These are phyloP conservation scores for Steinernema scapterisci DNA, from an alignment of 2,888 invertebrate species.

Conservation along the genomic window DNA sequence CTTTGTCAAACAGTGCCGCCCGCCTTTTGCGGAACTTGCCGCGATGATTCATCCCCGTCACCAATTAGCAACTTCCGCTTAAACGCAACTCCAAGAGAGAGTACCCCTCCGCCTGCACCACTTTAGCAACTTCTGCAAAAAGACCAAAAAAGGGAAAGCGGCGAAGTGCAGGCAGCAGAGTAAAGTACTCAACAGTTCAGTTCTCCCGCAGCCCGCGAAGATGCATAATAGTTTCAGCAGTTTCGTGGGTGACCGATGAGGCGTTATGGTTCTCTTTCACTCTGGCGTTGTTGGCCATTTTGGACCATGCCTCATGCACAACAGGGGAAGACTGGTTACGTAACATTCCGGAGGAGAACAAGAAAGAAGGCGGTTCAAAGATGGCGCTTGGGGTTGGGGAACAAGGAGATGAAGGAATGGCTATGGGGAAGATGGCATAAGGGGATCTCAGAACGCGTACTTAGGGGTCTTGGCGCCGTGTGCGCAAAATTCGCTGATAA, in stretches of 20 bases:
- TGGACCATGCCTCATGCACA: constrained; percentile 12
- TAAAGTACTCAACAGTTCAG: constrained; percentile 11
- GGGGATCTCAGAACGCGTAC: too few relatives aligned
- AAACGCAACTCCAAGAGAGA: neutral
- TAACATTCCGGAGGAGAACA: neutral
- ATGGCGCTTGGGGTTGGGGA: neutral
- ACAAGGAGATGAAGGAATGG: neutral
- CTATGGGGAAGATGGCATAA: too few relatives aligned
- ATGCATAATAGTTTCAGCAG: constrained; percentile 25
- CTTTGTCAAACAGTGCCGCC: neutral
- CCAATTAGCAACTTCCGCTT: constrained; percentile 1
- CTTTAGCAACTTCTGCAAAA: too few relatives aligned
- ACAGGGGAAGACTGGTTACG: constrained; percentile 4
- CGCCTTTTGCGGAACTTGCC: neutral
- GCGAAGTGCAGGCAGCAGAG: neutral
- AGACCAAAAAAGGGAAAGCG: too few relatives aligned
- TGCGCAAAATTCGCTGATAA: too few relatives aligned
- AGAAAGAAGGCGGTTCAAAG: neutral
- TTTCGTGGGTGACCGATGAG: constrained; percentile 9
- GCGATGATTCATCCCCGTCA: constrained; percentile 1
- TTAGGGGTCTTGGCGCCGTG: too few relatives aligned
- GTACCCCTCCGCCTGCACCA: too few relatives aligned
- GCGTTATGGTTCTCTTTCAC: neutral
- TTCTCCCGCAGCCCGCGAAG: neutral
- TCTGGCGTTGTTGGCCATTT: neutral